Evolutionary conservation across 92 coral and sea anemone genomes (phyloP).

Genomic region (Plumapathes pennacea): DNA sequence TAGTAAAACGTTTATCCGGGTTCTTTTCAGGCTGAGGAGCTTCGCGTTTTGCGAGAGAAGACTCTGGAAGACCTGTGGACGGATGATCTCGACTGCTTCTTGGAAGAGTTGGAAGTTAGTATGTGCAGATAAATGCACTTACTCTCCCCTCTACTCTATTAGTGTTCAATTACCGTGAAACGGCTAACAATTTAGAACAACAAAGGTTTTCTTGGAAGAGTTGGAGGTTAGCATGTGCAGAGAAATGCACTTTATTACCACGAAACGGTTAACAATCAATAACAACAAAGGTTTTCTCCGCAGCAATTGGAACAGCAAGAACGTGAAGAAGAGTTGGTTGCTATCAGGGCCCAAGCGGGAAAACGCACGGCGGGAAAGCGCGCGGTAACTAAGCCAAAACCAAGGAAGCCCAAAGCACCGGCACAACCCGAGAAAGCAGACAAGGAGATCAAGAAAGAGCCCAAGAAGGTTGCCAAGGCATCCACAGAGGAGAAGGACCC

Average conservation of each 20-base stretch:
- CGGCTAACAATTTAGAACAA: too few species aligned
- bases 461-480: slow-evolving; percentile 17
- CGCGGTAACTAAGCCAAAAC: slow-evolving; percentile 18
- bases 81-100: slow-evolving; percentile 75
- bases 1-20: not conserved
- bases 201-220: slow-evolving; percentile 7
- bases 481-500: slow-evolving; percentile 18
- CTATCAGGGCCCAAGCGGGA: slow-evolving; percentile 50
- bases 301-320: slow-evolving; percentile 75
- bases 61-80: slow-evolving; percentile 82
- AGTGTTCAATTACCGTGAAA: too few species aligned
- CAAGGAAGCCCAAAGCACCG: slow-evolving; percentile 35
- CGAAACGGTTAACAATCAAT: too few species aligned
- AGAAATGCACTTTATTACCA: too few species aligned
- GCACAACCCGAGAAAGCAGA: slow-evolving; percentile 1
- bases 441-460: slow-evolving; percentile 12
- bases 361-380: slow-evolving; percentile 6
- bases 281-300: not conserved
- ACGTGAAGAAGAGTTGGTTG: slow-evolving; percentile 59
- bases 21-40: slow-evolving; percentile 72
- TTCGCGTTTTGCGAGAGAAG: slow-evolving; percentile 57
- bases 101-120: slow-evolving; percentile 65
- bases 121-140: not conserved
- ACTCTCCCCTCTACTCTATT: not conserved
- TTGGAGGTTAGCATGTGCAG: slow-evolving; percentile 33